Evolutionary conservation across 2,888 invertebrate genomes (phyloP), one percentile per base, ranked within the genome.

Genomic region (Teleogryllus oceanicus): DNA sequence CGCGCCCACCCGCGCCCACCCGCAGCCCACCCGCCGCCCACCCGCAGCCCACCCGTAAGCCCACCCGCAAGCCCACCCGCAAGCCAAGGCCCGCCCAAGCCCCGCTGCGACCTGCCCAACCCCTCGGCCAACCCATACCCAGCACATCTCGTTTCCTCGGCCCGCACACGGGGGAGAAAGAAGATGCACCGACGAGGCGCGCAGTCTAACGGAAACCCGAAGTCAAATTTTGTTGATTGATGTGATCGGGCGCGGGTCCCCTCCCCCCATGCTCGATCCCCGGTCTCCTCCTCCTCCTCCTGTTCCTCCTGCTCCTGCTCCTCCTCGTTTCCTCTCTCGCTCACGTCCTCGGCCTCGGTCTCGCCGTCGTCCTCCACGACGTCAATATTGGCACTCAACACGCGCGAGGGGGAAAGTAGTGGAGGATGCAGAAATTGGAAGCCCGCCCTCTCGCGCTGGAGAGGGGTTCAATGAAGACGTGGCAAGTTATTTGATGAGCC

Each of bases 171-270:
- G 37, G 24, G 37, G 37, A 37, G 62, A 62, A 62, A n/a, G 62
- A 62, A 62, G 62, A 62, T n/a, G 62, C n/a, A 3, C 13, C 62
- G 37, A 37, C 37, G n/a, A 62, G 16, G 16, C 62, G n/a, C 13
- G n/a, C 62, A 62, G 62, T 62, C 62, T 62, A 62, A 62, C 62
- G 62, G 62, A 62, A 62, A 62, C 62, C 62, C 62, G 62, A 62
- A 62, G 62, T 62, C 62, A 62, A 62, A 62, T 62, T 62, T 62
- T 62, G 62, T n/a, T 62, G 62, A 62, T 62, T 62, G 62, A 62
- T 62, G n/a, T 62, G 13, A 62, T 62, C 62, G 62, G 62, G 37
- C n/a, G 62, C 16, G 62, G 16, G 62, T 12, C 12, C 24, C n/a
- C 62, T 1, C 37, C 8, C 37, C 37, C 37, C 37, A 37, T 37